Percentiles rank a stretch among this genome's conserved stretches.
Evolutionary conservation across 2,113 vertebrate genomes (phyloP).

Genomic region (Mormoops blainvillei): DNA sequence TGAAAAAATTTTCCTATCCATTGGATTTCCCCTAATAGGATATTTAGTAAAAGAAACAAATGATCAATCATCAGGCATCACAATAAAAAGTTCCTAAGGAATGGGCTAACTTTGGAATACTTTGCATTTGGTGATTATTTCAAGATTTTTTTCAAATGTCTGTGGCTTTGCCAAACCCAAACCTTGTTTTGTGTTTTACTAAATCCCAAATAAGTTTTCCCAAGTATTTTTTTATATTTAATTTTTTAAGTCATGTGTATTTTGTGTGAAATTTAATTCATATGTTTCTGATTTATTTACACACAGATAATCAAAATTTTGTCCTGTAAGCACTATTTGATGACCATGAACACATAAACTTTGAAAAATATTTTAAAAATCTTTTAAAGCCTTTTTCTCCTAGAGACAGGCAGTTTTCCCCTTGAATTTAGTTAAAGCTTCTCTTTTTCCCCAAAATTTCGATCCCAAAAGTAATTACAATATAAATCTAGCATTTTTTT

Average conservation of each 20-base stretch:
- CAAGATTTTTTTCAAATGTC: constrained; percentile 49
- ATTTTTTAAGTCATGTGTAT: constrained; percentile 39
- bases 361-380: background rate
- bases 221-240: constrained; percentile 39
- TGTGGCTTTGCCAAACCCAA: constrained; percentile 43
- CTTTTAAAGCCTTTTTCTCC: constrained; percentile 13
- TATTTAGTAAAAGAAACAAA: constrained; percentile 27
- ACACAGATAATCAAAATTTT: constrained; percentile 34
- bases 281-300: constrained; percentile 37
- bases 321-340: constrained; percentile 30
- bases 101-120: background rate
- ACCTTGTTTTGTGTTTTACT: constrained; percentile 30
- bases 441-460: background rate
- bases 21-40: background rate
- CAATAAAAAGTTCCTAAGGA: constrained; percentile 6
- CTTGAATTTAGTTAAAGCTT: constrained; percentile 16
- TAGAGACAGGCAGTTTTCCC: background rate
- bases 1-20: constrained; percentile 17
- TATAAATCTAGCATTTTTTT: background rate
- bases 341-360: constrained; percentile 7
- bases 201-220: constrained; percentile 39
- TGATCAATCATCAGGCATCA: constrained; percentile 30
- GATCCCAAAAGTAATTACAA: background rate
- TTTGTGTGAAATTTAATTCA: constrained; percentile 48
- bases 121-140: constrained; percentile 38